phyloP scores from a whole-genome alignment of 2,113 vertebrate genomes.

The Nycticebus coucang region DNA sequence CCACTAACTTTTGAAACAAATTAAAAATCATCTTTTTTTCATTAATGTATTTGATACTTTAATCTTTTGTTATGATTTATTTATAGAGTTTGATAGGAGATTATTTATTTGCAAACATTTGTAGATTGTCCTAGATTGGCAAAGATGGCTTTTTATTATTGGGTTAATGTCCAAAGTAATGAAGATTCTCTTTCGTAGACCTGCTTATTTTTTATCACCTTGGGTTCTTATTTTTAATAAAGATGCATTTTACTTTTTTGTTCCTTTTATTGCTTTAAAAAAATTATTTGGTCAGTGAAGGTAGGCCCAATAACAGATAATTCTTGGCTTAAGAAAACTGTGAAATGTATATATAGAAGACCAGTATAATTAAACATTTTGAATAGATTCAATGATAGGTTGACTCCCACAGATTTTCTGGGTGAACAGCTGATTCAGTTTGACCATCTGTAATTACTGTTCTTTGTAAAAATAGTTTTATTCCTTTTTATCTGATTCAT shows the following conservation, averaged over 20 bases:
- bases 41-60: neutral
- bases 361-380: constrained; percentile 80
- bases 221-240: constrained; percentile 32
- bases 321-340: constrained; percentile 53
- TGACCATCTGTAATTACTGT: constrained; percentile 62
- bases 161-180: constrained; percentile 19
- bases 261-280: neutral
- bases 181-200: neutral
- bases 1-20: neutral
- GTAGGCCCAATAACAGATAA: neutral
- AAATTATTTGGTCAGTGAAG: neutral
- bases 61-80: constrained; percentile 21
- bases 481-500: constrained; percentile 30
- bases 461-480: constrained; percentile 68
- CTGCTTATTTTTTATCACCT: constrained; percentile 9
- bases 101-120: neutral
- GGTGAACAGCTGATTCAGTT: constrained; percentile 71
- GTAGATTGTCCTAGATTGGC: neutral
- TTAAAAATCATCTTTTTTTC: neutral
- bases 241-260: neutral
- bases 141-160: neutral
- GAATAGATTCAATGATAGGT: constrained; percentile 74
- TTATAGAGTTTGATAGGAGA: neutral
- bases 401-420: constrained; percentile 74
- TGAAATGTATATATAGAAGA: constrained; percentile 68